These are phyloP conservation scores for Serilophus lunatus DNA, from an alignment of 2,113 vertebrate genomes.

Conservation along the genomic window DNA sequence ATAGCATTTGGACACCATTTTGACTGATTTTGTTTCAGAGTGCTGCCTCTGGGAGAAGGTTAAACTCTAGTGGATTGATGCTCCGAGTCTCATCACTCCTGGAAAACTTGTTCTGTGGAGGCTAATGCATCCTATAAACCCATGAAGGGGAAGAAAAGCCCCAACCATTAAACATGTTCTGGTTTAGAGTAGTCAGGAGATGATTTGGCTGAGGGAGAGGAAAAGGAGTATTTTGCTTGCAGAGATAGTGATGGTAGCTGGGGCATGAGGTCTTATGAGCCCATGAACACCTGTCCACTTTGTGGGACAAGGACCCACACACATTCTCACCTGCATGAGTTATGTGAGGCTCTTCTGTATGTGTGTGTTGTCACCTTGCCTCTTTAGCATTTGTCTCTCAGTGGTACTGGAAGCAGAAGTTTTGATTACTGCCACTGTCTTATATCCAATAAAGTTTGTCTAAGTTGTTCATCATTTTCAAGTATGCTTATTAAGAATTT, in stretches of 20 bases:
- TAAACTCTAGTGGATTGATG: neutral
- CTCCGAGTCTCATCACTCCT: neutral
- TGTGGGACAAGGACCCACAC: neutral
- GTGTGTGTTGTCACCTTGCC: rapidly evolving
- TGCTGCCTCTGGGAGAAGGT: neutral
- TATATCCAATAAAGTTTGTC: neutral
- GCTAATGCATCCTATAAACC: neutral
- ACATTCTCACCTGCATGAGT: neutral
- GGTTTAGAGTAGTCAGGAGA: neutral
- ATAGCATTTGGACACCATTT: slow-evolving; percentile 33
- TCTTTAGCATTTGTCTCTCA: neutral
- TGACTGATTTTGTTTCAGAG: slow-evolving; percentile 1
- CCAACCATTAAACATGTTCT: neutral
- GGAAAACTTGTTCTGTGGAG: neutral
- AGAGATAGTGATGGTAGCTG: neutral
- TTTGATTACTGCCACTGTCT: neutral
- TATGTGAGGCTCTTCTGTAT: rapidly evolving
- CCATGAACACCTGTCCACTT: rapidly evolving
- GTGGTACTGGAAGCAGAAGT: neutral
- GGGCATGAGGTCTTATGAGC: neutral
- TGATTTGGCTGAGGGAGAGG: neutral
- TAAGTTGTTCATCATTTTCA: neutral
- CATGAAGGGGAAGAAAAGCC: neutral
- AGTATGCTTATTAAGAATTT: neutral
- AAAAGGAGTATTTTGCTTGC: neutral